Evolutionary conservation across 2,888 invertebrate species (phyloP).

Genomic region (Rhagonycha fulva): DNA sequence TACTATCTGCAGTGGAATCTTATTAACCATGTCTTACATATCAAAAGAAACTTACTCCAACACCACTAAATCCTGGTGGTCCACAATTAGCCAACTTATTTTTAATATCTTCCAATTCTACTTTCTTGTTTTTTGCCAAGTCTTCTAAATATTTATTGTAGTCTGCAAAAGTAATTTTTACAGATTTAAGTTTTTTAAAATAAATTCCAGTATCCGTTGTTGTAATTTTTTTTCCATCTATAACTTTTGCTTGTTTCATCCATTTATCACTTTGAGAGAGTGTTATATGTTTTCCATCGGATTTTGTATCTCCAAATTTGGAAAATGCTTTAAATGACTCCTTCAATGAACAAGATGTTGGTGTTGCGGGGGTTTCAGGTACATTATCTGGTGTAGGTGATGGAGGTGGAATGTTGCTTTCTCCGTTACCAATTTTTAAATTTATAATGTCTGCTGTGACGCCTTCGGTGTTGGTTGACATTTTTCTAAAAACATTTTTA

Average conservation of each 20-base stretch:
- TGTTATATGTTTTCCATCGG: conserved; percentile 84
- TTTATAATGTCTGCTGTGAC: conserved; percentile 57
- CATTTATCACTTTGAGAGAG: conserved; percentile 92
- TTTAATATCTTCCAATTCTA: conserved; percentile 78
- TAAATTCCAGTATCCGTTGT: conserved; percentile 92
- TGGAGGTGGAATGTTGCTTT: conserved; percentile 42
- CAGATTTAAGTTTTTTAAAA: conserved; percentile 87
- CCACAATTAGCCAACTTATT: conserved; percentile 81
- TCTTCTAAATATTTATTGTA: conserved; percentile 87
- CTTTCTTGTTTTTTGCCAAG: conserved; percentile 80
- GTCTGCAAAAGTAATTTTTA: conserved; percentile 76
- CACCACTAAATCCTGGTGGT: conserved; percentile 67
- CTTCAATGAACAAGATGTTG: conserved; percentile 55
- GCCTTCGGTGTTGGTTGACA: conserved; percentile 17
- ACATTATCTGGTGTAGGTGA: conserved; percentile 53
- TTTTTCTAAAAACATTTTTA: conserved; percentile 9
- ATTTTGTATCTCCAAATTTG: conserved; percentile 87
- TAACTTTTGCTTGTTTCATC: conserved; percentile 92
- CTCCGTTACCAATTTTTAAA: conserved; percentile 61
- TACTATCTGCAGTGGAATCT: not conserved
- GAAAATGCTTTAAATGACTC: conserved; percentile 82
- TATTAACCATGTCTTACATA: not conserved
- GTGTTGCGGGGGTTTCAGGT: conserved; percentile 35
- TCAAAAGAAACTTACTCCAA: conserved; percentile 44
- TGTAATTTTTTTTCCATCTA: conserved; percentile 82